phyloP scores from a whole-genome alignment of 2,888 invertebrate species.

The Bimastos eiseni region DNA sequence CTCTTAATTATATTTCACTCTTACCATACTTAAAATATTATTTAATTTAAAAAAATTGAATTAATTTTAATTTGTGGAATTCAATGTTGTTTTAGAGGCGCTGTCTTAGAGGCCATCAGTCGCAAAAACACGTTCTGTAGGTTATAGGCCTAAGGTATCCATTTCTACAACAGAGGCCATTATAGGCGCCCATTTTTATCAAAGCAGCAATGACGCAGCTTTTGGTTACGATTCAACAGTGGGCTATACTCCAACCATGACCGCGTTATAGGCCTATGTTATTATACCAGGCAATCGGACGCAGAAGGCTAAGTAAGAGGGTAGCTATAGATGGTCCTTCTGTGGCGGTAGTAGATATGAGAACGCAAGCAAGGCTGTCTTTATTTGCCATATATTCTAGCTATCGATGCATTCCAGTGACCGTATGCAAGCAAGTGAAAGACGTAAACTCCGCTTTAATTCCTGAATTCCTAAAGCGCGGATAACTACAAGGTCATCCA shows the following conservation, averaged over 20 bases:
- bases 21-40: too few species aligned
- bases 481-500: neutral
- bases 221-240: neutral
- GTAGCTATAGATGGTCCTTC: too few species aligned
- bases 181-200: neutral
- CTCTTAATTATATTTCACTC: too few species aligned
- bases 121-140: neutral
- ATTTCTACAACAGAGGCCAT: neutral
- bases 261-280: neutral
- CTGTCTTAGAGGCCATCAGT: too few species aligned
- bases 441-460: too few species aligned
- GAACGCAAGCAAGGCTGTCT: neutral
- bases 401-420: neutral
- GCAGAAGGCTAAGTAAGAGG: neutral
- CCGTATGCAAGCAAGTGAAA: neutral
- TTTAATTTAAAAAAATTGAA: too few species aligned
- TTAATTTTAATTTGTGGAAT: too few species aligned
- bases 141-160: neutral
- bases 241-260: neutral
- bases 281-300: neutral
- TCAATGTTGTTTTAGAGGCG: too few species aligned
- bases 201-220: neutral
- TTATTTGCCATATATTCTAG: neutral
- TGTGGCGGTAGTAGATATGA: neutral
- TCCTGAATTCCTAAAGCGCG: too few species aligned